phyloP scores from a whole-genome alignment of 2,797 vertebrate species.

The Catharus ustulatus region DNA sequence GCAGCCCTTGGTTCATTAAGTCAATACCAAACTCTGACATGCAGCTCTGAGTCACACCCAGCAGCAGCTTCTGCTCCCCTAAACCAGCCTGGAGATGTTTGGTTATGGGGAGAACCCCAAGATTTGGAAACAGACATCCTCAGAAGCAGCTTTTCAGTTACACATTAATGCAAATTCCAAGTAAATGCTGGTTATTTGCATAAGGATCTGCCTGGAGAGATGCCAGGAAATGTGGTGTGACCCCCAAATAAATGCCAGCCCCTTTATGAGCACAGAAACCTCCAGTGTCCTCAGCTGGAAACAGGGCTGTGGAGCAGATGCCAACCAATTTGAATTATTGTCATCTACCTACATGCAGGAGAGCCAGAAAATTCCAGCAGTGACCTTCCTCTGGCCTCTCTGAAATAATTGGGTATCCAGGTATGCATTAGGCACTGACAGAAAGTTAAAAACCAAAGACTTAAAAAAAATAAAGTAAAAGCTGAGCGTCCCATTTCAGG shows the following conservation, averaged over 20 bases:
- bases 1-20: not conserved
- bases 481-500: not conserved
- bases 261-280: not conserved
- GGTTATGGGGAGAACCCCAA: not conserved
- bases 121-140: not conserved
- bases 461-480: not conserved
- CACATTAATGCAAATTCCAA: not conserved
- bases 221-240: not conserved
- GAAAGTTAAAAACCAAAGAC: not conserved
- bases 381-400: not conserved
- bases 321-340: fast-evolving
- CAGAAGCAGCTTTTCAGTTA: not conserved
- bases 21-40: not conserved
- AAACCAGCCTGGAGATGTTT: not conserved
- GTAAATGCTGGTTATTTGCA: not conserved
- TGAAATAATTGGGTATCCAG: not conserved
- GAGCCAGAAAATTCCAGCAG: not conserved
- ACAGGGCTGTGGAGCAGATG: not conserved
- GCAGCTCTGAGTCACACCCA: not conserved
- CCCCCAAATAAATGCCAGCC: not conserved
- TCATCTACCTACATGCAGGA: fast-evolving
- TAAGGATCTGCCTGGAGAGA: not conserved
- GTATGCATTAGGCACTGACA: not conserved
- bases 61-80: not conserved
- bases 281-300: not conserved